phyloP scores from a whole-genome alignment of 2,113 vertebrate genomes.

The Plecturocebus donacophilus region DNA sequence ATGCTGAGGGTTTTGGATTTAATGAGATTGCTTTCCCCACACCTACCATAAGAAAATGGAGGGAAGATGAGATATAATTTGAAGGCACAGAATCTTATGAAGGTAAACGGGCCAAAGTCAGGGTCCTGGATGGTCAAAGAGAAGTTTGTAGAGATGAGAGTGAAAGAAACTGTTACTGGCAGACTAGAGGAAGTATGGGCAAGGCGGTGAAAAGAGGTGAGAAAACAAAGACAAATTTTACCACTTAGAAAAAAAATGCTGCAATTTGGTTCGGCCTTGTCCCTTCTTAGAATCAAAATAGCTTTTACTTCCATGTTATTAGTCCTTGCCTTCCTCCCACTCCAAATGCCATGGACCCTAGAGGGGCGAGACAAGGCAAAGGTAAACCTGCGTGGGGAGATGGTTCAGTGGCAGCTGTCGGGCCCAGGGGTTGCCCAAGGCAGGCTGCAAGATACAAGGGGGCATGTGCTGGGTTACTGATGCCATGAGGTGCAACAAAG shows the following conservation, averaged over 20 bases:
- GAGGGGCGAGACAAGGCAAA: not conserved
- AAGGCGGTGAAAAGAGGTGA: not conserved
- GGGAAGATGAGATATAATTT: not conserved
- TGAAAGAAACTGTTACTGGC: not conserved
- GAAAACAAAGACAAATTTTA: not conserved
- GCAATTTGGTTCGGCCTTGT: not conserved
- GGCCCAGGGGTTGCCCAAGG: accelerated
- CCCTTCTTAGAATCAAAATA: not conserved
- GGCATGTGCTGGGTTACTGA: not conserved
- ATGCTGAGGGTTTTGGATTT: not conserved
- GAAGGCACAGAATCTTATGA: not conserved
- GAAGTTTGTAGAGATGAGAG: not conserved
- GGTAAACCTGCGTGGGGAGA: accelerated
- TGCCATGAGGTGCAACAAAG: not conserved
- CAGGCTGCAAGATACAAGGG: accelerated
- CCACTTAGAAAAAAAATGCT: not conserved
- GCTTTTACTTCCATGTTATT: not conserved
- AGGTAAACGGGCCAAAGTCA: not conserved
- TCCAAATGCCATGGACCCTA: not conserved
- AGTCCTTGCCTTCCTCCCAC: not conserved
- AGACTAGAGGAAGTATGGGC: no score
- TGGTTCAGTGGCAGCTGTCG: not conserved
- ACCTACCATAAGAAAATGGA: not conserved
- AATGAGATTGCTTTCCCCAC: not conserved
- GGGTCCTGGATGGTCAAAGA: not conserved